These are phyloP conservation scores for Psammodynastes pulverulentus DNA, from an alignment of 2,113 vertebrate species.

Conservation along the genomic window DNA sequence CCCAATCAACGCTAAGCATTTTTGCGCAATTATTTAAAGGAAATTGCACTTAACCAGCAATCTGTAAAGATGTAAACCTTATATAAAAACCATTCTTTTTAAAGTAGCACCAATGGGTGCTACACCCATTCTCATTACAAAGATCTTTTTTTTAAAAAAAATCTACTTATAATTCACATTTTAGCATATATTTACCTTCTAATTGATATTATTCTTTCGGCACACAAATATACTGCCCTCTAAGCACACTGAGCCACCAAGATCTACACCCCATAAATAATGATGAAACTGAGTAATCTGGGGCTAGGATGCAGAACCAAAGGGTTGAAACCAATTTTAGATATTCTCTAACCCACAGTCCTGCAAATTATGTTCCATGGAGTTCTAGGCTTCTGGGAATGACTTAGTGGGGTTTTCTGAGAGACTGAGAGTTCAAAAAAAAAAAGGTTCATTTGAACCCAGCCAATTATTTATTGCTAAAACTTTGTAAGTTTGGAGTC, in stretches of 20 bases:
- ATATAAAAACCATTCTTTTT: neutral
- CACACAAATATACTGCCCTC: neutral
- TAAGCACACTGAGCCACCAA: neutral
- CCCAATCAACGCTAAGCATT: neutral
- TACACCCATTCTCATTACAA: slow-evolving; percentile 9
- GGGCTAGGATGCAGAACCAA: neutral
- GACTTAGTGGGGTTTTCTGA: neutral
- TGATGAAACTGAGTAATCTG: neutral
- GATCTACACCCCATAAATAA: neutral
- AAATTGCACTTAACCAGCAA: neutral
- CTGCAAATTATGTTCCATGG: neutral
- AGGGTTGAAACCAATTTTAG: neutral
- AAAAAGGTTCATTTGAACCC: neutral
- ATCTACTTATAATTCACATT: neutral
- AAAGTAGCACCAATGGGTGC: neutral
- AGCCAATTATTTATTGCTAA: neutral
- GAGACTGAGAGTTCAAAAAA: neutral
- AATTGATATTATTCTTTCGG: slow-evolving; percentile 44
- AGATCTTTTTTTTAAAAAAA: neutral
- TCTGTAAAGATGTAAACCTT: neutral
- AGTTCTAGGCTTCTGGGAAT: neutral
- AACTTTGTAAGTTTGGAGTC: neutral
- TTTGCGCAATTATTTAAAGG: neutral
- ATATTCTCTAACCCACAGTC: neutral
- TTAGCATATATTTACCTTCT: neutral